These are phyloP conservation scores for Hipparchia semele DNA, from an alignment of 2,888 invertebrate genomes.

Conservation along the genomic window DNA sequence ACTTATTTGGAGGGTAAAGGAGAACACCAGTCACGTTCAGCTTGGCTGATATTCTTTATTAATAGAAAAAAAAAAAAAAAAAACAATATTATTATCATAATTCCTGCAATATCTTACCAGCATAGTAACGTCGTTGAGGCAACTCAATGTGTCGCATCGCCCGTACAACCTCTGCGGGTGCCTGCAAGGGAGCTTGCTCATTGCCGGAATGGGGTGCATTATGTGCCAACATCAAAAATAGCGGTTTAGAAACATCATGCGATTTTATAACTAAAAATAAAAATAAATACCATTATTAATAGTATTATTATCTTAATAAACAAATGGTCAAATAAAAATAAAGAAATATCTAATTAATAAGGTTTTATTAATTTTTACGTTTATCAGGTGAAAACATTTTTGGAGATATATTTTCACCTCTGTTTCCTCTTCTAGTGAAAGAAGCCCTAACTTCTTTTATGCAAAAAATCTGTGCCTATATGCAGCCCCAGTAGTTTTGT, in stretches of 20 bases:
- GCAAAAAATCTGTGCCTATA: no score
- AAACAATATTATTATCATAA: not conserved
- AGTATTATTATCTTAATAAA: no score
- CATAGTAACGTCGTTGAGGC: slow-evolving; percentile 86
- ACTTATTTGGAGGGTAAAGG: no score
- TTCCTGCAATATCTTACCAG: slow-evolving; percentile 79
- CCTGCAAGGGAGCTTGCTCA: slow-evolving; percentile 87
- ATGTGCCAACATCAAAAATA: slow-evolving; percentile 92
- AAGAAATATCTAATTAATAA: not conserved
- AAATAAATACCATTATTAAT: not conserved
- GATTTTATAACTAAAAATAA: slow-evolving; percentile 76
- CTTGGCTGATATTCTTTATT: no score
- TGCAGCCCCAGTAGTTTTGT: no score
- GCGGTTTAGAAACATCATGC: slow-evolving; percentile 84
- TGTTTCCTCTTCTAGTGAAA: no score
- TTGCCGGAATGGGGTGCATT: slow-evolving; percentile 91
- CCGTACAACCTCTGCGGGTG: slow-evolving; percentile 86
- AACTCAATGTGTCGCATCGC: slow-evolving; percentile 88
- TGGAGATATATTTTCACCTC: not conserved
- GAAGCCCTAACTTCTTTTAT: no score
- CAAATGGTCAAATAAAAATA: no score
- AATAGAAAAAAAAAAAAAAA: no score
- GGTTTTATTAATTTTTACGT: not conserved
- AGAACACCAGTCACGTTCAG: no score
- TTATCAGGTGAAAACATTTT: not conserved